Base-by-base conservation (phyloP, 2,113 vertebrate species). In the Hirundichthys speculiger region DNA sequence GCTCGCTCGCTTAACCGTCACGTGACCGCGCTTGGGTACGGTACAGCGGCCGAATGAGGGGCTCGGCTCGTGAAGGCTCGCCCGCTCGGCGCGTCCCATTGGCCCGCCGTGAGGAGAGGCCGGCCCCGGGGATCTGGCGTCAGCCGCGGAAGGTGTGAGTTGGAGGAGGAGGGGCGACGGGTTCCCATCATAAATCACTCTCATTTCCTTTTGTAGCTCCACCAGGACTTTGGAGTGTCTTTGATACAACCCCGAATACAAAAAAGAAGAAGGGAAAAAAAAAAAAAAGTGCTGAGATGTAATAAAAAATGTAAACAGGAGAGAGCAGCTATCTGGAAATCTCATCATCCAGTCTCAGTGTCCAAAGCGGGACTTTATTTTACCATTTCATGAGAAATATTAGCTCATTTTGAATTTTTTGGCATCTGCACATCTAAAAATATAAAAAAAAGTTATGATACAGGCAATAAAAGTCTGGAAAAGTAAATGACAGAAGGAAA, bases 11-110 rank as follows among this genome's bases (percentile, higher is more conserved):
- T 89, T 84, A 57, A 77, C 83, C 58, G 69, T 93, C 93, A 93
- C 93, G 86, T 90, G 92, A 92, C 90, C 51, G 18, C 64, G 69
- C 64, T 66, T 88, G 68, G 65, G 83, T 27, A 59, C 69, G 80
- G 85, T 73, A 86, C 87, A 84, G 67, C 65, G 86, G 88, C 68
- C 82, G 90, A 84, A 71, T 82, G 55, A 73, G 85, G 86, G 65
- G 83, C 59, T 73, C 20, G 89, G 90, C 90, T 92, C 82, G 88
- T 92, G 95, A 95, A 94, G 96, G 96, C 96, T 98, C 95, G 95
- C 88, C 95, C 79, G 91, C 76, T 86, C 76, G 69, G 65, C 78
- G 78, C 57, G 11, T 46, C 51, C 53, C 66, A 96, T 96, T 96
- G 96, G 95, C 67, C 83, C 13, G 57, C 16, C 45, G n/a, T 27